These are phyloP conservation scores for Heliconius nattereri DNA, from an alignment of 1,140 invertebrate species.

Conservation along the genomic window DNA sequence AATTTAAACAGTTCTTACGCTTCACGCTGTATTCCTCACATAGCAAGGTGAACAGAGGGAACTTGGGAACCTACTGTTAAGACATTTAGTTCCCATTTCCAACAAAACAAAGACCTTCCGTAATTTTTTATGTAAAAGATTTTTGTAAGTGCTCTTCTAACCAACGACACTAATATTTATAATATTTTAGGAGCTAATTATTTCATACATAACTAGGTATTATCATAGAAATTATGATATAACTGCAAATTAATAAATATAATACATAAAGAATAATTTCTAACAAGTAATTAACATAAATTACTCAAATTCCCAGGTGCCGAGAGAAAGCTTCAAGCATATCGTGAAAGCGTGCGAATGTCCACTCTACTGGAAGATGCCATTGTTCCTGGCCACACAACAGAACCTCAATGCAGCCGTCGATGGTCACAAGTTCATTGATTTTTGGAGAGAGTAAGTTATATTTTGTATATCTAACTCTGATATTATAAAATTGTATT, in stretches of 20 bases:
- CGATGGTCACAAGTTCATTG: conserved; percentile 90
- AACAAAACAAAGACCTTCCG: too few relatives aligned
- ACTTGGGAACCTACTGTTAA: too few relatives aligned
- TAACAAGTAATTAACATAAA: conserved; percentile 6
- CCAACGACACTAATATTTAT: too few relatives aligned
- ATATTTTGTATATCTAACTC: background rate
- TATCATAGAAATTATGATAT: background rate
- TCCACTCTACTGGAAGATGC: conserved; percentile 97
- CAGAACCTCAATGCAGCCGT: conserved; percentile 83
- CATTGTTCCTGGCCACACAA: conserved; percentile 92
- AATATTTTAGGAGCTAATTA: too few relatives aligned
- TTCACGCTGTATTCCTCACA: too few relatives aligned
- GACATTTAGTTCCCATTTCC: too few relatives aligned
- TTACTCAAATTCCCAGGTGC: conserved; percentile 64
- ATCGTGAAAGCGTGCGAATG: conserved; percentile 88
- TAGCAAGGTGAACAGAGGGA: too few relatives aligned
- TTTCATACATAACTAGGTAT: too few relatives aligned
- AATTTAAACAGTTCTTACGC: too few relatives aligned
- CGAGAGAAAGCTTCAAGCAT: conserved; percentile 84
- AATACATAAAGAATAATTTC: background rate
- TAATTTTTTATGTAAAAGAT: too few relatives aligned
- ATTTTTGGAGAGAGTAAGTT: conserved; percentile 95
- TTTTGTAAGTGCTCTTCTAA: too few relatives aligned
- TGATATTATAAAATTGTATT: background rate
- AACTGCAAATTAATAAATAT: background rate